Base-by-base conservation (phyloP, 2,113 vertebrate genomes). In the Zosterops lateralis region DNA sequence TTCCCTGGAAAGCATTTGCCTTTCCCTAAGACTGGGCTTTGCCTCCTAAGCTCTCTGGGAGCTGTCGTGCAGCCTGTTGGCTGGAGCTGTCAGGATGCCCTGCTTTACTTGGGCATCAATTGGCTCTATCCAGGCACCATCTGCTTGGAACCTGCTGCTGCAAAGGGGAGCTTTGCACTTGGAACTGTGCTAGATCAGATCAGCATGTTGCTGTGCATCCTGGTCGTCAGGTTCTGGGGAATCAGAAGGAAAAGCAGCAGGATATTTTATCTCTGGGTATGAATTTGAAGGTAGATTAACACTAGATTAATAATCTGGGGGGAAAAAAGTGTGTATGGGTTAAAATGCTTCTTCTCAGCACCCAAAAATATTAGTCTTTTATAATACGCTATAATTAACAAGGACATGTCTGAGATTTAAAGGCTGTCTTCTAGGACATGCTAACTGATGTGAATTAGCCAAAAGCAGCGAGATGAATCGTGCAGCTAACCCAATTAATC, bases 121-220 rank as follows among this genome's bases (percentile, higher is more conserved):
- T 96, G 86, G 86, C 89, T 91, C 16, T 72, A 87, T 90, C 83
- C 76, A 75, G 54, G 88, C 93, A 82, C 92, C 95, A 95, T 95
- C 92, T 96, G 96, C 82, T 94, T 83, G 81, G 31, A 89, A 61
- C 56, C 65, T 73, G 32, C 93, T 95, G 95, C 94, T 57, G 34
- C 87, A 11, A 11, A 45, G 42, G 48, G 70, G 53, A 78, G 22
- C 32, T 36, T 90, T 80, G 20, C 50, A 7, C 42, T 84, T 47
- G 65, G 42, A 73, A 57, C 0, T 0, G 7, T 25, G 6, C 29
- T 72, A 10, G 84, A 44, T 76, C 50, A 70, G 45, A 51, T 85
- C 66, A 18, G 3, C 31, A 5, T 40, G 0, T 47, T 45, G 85
- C 72, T 68, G 66, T 76, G 54, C 34, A 3, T 66, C 67, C 40